Conservation (phyloP, 1,140 invertebrate species). For the Lepidurus apus region DNA sequence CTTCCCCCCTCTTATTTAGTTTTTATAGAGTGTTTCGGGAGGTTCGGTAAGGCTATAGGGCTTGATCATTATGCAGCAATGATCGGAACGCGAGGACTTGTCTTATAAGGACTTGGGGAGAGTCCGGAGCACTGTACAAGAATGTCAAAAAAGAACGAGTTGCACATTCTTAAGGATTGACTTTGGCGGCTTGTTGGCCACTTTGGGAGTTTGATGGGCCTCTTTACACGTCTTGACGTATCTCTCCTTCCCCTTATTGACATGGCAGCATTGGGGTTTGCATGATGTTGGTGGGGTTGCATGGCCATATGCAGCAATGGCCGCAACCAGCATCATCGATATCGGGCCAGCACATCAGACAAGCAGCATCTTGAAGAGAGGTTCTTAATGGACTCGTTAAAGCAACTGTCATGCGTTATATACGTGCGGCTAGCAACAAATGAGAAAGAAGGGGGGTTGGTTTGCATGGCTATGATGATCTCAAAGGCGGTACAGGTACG, state of each 20-base stretch:
- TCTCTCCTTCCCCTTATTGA: constrained; percentile 8
- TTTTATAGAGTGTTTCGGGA: neutral
- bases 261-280: neutral
- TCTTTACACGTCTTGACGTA: constrained; percentile 8
- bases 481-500: neutral
- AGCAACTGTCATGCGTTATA: constrained; percentile 1
- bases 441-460: neutral
- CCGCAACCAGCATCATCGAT: constrained; percentile 13
- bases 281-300: too few species aligned
- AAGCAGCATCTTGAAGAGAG: constrained; percentile 2
- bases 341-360: neutral
- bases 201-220: constrained; percentile 8
- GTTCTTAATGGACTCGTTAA: constrained; percentile 22
- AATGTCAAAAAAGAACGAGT: neutral
- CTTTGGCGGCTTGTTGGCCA: constrained; percentile 20
- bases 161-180: constrained; percentile 2
- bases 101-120: too few species aligned
- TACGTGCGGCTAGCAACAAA: neutral
- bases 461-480: neutral
- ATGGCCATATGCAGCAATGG: constrained; percentile 1
- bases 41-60: neutral
- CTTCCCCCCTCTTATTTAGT: neutral
- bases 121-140: neutral
- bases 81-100: neutral
- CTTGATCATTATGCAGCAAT: constrained; percentile 9